A percentile compares a stretch with the other conserved stretches of the same genome.
Conservation (phyloP, 2,888 invertebrate species). For the Dolomedes plantarius region DNA sequence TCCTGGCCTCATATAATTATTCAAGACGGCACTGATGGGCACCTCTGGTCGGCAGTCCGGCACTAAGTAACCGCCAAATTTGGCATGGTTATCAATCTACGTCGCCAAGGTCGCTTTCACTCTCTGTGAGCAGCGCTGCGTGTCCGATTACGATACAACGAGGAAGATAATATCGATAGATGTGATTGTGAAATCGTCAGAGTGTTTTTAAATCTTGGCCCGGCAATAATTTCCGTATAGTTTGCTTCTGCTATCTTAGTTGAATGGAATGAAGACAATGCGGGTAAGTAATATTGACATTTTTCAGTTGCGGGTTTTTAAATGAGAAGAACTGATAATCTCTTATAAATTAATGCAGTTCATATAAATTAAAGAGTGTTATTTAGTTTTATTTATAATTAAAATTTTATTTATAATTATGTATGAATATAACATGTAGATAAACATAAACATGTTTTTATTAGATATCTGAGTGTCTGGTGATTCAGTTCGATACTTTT, state of each 20-base stretch:
- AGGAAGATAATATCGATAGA: constrained; percentile 33
- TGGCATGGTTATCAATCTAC: not conserved
- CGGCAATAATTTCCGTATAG: constrained; percentile 10
- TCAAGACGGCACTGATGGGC: too few species aligned
- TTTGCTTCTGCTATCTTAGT: not conserved
- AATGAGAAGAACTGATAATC: too few species aligned
- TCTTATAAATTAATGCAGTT: too few species aligned
- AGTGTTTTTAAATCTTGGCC: constrained; percentile 24
- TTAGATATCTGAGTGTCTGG: too few species aligned
- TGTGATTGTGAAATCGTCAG: constrained; percentile 40
- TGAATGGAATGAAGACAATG: constrained; percentile 20
- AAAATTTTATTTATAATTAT: too few species aligned
- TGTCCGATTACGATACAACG: constrained; percentile 43
- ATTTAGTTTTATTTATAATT: too few species aligned
- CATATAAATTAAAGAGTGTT: too few species aligned
- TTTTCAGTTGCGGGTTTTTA: not conserved
- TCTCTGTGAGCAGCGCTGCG: constrained; percentile 51
- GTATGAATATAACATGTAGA: too few species aligned
- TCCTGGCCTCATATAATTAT: too few species aligned
- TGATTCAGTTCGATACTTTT: too few species aligned
- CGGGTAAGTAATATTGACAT: constrained; percentile 7
- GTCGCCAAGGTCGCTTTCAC: constrained; percentile 45
- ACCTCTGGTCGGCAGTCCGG: too few species aligned
- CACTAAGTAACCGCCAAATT: not conserved
- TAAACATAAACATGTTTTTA: too few species aligned